Conservation (phyloP, 2,888 invertebrate genomes). For the Hyppa rectilinea region DNA sequence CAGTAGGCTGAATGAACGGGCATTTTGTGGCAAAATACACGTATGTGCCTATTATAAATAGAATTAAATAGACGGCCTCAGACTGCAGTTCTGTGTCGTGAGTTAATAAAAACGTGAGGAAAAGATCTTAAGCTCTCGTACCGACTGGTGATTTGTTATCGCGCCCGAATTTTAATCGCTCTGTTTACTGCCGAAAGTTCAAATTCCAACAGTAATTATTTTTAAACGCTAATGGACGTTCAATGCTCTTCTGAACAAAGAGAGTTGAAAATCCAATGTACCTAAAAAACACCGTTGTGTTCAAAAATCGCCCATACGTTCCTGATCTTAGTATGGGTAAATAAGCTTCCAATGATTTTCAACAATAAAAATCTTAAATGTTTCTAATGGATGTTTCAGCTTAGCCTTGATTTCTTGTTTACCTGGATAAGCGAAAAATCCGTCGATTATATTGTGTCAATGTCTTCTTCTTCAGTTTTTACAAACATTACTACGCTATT, state of each 20-base stretch:
- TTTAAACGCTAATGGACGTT: not conserved
- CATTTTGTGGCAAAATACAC: slow-evolving; percentile 30
- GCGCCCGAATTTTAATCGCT: not conserved
- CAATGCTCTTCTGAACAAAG: not conserved
- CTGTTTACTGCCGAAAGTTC: not conserved
- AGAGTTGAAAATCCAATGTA: not conserved
- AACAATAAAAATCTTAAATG: not conserved
- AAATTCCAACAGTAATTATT: not conserved
- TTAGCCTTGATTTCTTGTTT: not conserved
- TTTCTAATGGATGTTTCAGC: not conserved
- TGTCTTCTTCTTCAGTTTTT: too few relatives aligned
- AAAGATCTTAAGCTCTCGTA: not conserved
- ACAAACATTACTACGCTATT: too few relatives aligned
- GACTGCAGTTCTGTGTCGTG: slow-evolving; percentile 22
- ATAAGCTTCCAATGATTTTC: slow-evolving; percentile 14
- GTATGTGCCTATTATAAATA: slow-evolving; percentile 31
- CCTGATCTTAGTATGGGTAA: not conserved
- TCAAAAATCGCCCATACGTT: not conserved
- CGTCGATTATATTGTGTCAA: not conserved
- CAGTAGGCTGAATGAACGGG: slow-evolving; percentile 12
- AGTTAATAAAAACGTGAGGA: slow-evolving; percentile 16
- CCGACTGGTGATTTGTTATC: not conserved
- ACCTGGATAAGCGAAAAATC: not conserved
- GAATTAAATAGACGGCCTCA: slow-evolving; percentile 25
- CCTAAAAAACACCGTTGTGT: not conserved